Evolutionary conservation across 2,888 invertebrate genomes (phyloP), one percentile per base, ranked within the genome.

Genomic region (Belgica antarctica): DNA sequence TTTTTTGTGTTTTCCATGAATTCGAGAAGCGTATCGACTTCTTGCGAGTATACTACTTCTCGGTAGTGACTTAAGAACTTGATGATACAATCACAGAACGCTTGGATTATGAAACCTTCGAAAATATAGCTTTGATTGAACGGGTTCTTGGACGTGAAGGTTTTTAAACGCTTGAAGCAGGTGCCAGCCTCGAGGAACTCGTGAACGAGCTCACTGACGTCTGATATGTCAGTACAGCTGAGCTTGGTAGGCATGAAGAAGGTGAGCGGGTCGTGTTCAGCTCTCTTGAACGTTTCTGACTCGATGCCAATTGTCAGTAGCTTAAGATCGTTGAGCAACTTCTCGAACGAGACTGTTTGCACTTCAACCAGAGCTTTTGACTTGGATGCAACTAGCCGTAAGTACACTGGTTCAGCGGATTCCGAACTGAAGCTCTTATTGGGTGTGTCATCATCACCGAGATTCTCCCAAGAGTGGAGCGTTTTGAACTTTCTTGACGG

Each of bases 41-140:
- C 61, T 28, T 75, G 73, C 1, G 75, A 73, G 0, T 78, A 74
- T 1, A 80, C 75, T 72, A 75, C 77, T 63, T 78, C 77, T 1
- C 86, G 83, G 75, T 86, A 87, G 36, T 84, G 83, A 22, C 84
- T 76, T 19, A 89, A 77, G 74, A 86, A 88, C 15, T 82, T 81
- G 70, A 83, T 80, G 19, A 88, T 80, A 17, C 85, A 84, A 73
- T 85, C 83, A 73, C 87, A 85, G 57, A 87, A 80, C 3, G 87
- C 85, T 72, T 76, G 76, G 72, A 76, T 77, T 62, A 78, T 76
- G 72, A 77, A 77, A 10, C 78, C 78, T 52, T 77, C 76, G 71
- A 75, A 76, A 71, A 76, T 75, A 1, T 75, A 72, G 31, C 75
- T 76, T 65, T 75, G 76, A 66, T 76, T 75, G 12, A 69, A 34